Evolutionary conservation across 2,113 vertebrate genomes (phyloP).

Genomic region (Carlito syrichta): DNA sequence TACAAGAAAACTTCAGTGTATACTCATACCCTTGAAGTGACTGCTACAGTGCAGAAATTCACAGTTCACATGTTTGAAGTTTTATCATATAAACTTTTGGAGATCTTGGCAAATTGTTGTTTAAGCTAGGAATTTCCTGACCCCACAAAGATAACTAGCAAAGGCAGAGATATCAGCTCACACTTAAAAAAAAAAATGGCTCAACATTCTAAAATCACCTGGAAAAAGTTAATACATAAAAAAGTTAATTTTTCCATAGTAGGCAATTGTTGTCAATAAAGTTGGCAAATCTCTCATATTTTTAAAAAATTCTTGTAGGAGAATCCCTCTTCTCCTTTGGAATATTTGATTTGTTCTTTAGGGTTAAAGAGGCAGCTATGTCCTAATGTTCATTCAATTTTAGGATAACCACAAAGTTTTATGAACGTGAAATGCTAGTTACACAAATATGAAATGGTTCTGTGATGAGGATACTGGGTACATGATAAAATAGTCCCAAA

Average conservation of each 20-base stretch:
- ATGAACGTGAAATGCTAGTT: conserved; percentile 32
- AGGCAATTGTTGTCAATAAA: background rate
- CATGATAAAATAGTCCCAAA: background rate
- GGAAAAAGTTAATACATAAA: background rate
- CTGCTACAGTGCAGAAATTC: background rate
- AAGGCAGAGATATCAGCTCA: conserved; percentile 68
- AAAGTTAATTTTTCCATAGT: conserved; percentile 18
- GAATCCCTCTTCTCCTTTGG: background rate
- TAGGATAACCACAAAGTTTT: conserved; percentile 57
- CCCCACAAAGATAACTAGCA: background rate
- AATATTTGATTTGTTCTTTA: conserved; percentile 20
- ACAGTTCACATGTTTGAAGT: background rate
- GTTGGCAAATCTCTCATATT: background rate
- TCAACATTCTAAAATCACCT: background rate
- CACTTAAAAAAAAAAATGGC: conserved; percentile 74
- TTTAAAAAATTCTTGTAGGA: background rate
- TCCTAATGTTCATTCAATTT: conserved; percentile 61
- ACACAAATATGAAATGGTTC: conserved; percentile 55
- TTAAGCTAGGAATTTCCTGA: background rate
- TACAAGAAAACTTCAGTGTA: background rate
- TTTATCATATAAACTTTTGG: background rate
- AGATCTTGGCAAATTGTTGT: background rate
- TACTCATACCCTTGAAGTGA: background rate
- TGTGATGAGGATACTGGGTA: conserved; percentile 28
- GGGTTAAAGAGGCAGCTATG: background rate